Percentiles rank a stretch among this genome's conserved stretches.
Evolutionary conservation across 2,113 vertebrate genomes (phyloP).

Genomic region (Oryctolagus cuniculus): mOryCun1.1 NC_091434.1:160379001-160379500

Average conservation of each 20-base stretch:
- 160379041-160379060: background rate
- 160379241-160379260: no score
- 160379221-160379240: background rate
- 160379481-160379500: background rate
- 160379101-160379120: background rate
- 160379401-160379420: constrained; percentile 23
- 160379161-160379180: background rate
- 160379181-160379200: constrained; percentile 4
- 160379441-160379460: background rate
- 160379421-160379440: constrained; percentile 50
- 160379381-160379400: background rate
- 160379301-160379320: constrained; percentile 15
- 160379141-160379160: background rate
- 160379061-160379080: constrained; percentile 28
- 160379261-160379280: no score
- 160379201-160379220: background rate
- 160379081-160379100: background rate
- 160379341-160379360: background rate
- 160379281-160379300: no score
- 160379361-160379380: constrained; percentile 20
- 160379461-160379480: background rate
- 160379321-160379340: background rate
- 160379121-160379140: background rate
- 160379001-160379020: background rate
- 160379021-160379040: background rate